Conservation (phyloP, 2,113 vertebrate species). For the Rissa tridactyla region DNA sequence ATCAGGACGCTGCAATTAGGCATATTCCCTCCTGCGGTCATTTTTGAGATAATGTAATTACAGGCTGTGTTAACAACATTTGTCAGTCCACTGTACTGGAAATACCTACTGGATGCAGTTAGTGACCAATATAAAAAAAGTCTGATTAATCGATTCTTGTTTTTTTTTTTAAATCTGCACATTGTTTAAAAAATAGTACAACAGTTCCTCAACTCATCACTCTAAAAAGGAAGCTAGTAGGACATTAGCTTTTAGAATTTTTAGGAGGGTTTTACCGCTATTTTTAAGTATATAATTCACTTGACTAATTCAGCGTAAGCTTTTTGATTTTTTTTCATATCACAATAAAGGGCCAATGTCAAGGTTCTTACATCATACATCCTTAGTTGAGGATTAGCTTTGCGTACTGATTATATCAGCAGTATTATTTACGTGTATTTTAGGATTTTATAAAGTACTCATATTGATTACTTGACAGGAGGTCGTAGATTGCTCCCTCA, state of each 20-base stretch:
- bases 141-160: not conserved
- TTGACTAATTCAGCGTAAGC: not conserved
- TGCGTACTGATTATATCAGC: not conserved
- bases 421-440: not conserved
- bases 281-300: not conserved
- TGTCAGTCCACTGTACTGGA: not conserved
- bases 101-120: not conserved
- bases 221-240: not conserved
- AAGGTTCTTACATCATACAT: not conserved
- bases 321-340: not conserved
- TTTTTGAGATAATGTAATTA: not conserved
- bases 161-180: not conserved
- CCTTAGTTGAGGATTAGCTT: not conserved
- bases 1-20: not conserved
- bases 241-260: not conserved
- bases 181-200: not conserved
- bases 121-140: not conserved
- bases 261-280: not conserved
- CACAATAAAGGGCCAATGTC: not conserved
- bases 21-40: not conserved
- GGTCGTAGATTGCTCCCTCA: not conserved
- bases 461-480: not conserved
- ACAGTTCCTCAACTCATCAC: not conserved
- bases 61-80: not conserved
- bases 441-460: not conserved